Evolutionary conservation across 2,888 invertebrate species (phyloP), one percentile per base, ranked within the genome.

Genomic region (Gortyna flavago): DNA sequence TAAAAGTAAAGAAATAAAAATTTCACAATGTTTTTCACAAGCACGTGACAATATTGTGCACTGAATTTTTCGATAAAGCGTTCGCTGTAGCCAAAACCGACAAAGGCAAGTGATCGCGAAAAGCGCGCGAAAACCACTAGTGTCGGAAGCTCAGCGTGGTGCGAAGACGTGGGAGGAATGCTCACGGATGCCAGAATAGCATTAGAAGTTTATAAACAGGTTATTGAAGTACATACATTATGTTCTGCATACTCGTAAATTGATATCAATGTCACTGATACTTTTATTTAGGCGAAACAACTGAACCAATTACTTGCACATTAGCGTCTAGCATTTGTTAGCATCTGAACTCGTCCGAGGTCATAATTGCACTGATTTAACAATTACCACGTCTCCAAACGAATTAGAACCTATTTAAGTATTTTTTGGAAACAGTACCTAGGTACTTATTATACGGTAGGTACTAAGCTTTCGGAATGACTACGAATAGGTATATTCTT

Each of bases 101-200:
- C 77, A 80, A 89, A 92, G 90, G 89, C 92, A 92, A 92, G 93
- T 90, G 93, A 84, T 90, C 91, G 89, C 91, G 93, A 93, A 95
- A 95, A 94, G 92, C 92, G 93, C 94, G 91, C 93, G 92, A 93
- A 93, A 94, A 91, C 88, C 88, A 95, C 94, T 94, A 90, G 84
- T 88, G 75, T 75, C 68, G 69, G 83, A 79, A 92, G 90, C 90
- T 91, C 85, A 80, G 78, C 76, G 85, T 84, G 75, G 48, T 79
- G 81, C 84, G 83, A 84, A 76, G 81, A 87, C 91, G 94, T 93
- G 90, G 93, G 93, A 86, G 89, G 91, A 89, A 85, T 88, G 79
- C 87, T 89, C 88, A 87, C 89, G 77, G 84, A 87, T 90, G 91
- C 91, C 91, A 92, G 91, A 91, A 90, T 89, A 91, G 86, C 83